Base-by-base conservation (phyloP, 2,797 vertebrate species). In the Coregonus ussuriensis region DNA sequence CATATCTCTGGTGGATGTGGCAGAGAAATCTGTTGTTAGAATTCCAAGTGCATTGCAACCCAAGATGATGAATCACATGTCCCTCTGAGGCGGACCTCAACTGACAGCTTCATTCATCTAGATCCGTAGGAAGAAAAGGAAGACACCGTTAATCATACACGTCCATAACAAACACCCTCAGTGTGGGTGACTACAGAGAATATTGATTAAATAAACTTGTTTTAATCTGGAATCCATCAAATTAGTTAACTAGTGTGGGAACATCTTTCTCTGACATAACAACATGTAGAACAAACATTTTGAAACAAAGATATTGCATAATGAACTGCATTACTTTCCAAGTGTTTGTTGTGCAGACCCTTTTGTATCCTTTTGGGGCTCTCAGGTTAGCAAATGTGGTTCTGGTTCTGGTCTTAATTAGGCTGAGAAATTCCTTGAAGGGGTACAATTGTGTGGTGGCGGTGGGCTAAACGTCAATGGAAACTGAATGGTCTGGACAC, bases 401-500 rank as follows among this genome's bases (percentile, higher is more conserved):
- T 75, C 56, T 76, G 51, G 66, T 81, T 75, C 56, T 66, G 71
- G 56, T 63, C 72, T 52, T 74, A 75, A 71, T 71, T 71, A 52
- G 29, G 13, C 18, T 13, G 18, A 37, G 13, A 74, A 47, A 29
- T 31, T 33, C 54, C 18, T 41, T 16, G 51, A 31, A 52, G 66
- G 69, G 70, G 9, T 47, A 31, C 6, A 72, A 75, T 79, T 78
- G 53, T 80, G 75, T 47, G 7, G 41, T 47, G 7, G n/a, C 41
- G 6, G 59, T 37, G 73, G 77, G 47, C 72, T 65, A 76, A 83
- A 77, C 65, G 3, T 51, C 54, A 74, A 62, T 76, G 74, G 72
- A 84, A 82, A 77, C 72, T 73, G 62, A 69, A 74, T 72, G 51
- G 68, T 82, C 63, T 53, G 73, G 71, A 73, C 77, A 85, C 87